Evolutionary conservation across 1,140 invertebrate species (phyloP).

Genomic region (Aleiodes sp.): DNA sequence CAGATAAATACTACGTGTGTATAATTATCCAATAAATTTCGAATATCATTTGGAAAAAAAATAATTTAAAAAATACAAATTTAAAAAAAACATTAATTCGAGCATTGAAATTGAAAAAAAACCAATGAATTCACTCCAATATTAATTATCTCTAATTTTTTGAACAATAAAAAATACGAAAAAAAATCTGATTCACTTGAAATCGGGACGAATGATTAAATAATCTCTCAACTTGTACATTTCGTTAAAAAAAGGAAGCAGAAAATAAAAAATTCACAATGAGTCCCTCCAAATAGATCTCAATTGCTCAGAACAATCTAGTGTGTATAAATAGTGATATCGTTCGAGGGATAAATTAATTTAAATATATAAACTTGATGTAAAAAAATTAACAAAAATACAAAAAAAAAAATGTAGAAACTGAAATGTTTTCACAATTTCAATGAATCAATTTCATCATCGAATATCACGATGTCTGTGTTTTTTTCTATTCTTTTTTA

Average conservation of each 20-base stretch:
- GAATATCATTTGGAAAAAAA: no score
- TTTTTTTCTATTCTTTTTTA: neutral
- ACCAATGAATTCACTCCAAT: no score
- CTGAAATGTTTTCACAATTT: neutral
- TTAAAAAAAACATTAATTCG: no score
- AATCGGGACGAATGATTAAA: neutral
- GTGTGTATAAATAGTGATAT: slow-evolving; percentile 28
- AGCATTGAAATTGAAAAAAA: no score
- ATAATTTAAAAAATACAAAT: no score
- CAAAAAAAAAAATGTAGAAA: neutral
- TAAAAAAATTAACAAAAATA: no score
- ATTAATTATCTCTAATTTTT: no score
- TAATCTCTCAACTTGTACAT: slow-evolving; percentile 17
- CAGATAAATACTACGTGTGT: slow-evolving; percentile 49
- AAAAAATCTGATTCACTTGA: slow-evolving; percentile 9
- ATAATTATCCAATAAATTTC: slow-evolving; percentile 26
- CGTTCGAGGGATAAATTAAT: slow-evolving; percentile 19
- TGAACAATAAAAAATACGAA: no score
- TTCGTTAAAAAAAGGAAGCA: no score
- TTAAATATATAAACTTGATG: slow-evolving; percentile 33
- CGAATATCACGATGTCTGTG: neutral
- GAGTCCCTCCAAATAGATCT: slow-evolving; percentile 57
- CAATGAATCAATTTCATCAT: neutral
- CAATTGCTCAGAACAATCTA: slow-evolving; percentile 58
- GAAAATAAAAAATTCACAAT: slow-evolving; percentile 39